Conservation (phyloP, 1,140 invertebrate species). For the Pentalonia nigronervosa region DNA sequence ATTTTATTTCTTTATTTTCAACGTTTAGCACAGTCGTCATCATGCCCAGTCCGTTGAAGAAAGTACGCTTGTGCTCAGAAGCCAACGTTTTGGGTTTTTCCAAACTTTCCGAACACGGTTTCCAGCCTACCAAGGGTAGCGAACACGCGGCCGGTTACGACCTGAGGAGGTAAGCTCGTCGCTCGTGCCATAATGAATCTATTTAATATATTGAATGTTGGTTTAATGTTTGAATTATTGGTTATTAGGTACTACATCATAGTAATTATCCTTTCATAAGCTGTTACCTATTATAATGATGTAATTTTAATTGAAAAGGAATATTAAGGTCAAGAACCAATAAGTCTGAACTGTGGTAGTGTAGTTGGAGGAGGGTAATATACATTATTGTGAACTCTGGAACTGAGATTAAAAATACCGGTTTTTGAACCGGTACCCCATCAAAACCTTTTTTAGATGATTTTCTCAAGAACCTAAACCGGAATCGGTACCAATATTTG, state of each 20-base stretch:
- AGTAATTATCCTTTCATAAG: no score
- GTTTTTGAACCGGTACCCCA: no score
- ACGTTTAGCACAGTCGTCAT: background rate
- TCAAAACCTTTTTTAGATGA: no score
- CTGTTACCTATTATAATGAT: no score
- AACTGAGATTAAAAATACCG: no score
- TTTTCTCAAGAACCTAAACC: no score
- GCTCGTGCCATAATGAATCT: background rate
- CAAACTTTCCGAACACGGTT: slow-evolving; percentile 81
- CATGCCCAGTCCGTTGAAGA: slow-evolving; percentile 22
- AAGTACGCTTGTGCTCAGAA: background rate
- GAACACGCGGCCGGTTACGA: slow-evolving; percentile 88
- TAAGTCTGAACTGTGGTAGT: background rate
- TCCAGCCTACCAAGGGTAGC: slow-evolving; percentile 82
- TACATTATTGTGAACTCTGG: background rate
- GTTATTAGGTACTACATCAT: background rate
- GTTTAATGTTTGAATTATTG: no score
- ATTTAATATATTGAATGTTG: no score
- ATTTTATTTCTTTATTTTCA: background rate
- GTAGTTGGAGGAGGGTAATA: background rate
- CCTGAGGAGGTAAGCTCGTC: slow-evolving; percentile 75
- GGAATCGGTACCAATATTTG: no score
- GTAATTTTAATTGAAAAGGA: background rate
- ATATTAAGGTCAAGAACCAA: background rate
- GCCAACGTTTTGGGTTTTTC: slow-evolving; percentile 68